Conservation (phyloP, 2,888 invertebrate species). For the Erannis defoliaria region DNA sequence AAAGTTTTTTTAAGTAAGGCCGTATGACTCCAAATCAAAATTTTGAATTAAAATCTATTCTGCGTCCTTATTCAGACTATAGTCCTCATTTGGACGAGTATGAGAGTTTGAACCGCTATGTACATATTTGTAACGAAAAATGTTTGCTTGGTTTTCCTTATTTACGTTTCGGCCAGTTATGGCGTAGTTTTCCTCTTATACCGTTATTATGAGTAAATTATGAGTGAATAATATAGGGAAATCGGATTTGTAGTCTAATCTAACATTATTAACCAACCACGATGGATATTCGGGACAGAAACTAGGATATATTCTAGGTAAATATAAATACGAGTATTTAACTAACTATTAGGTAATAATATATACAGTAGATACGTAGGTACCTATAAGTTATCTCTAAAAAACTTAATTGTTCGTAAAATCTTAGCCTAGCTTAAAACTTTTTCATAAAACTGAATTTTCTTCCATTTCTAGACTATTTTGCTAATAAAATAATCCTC, state of each 20-base stretch:
- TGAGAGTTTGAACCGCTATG: not conserved
- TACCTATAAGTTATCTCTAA: not conserved
- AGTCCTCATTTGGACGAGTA: not conserved
- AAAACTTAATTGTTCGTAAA: not conserved
- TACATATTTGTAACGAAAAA: not conserved
- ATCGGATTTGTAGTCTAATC: not conserved
- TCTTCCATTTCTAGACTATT: not conserved
- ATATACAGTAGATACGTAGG: too few species aligned
- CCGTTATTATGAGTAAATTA: not conserved
- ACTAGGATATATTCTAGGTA: too few species aligned
- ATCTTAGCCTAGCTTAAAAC: not conserved
- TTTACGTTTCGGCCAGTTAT: constrained; percentile 2
- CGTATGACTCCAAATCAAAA: not conserved
- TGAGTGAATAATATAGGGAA: not conserved
- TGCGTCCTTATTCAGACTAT: not conserved
- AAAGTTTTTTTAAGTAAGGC: too few species aligned
- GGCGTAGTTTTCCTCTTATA: not conserved
- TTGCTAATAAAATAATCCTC: not conserved
- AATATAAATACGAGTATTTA: too few species aligned
- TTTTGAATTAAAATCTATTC: not conserved
- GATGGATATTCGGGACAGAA: too few species aligned
- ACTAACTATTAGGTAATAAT: not conserved
- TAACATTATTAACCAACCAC: too few species aligned
- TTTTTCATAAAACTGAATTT: not conserved
- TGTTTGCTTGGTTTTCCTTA: constrained; percentile 1